These are phyloP conservation scores for Polylopha cassiicola DNA, from an alignment of 2,888 invertebrate genomes.

Conservation along the genomic window DNA sequence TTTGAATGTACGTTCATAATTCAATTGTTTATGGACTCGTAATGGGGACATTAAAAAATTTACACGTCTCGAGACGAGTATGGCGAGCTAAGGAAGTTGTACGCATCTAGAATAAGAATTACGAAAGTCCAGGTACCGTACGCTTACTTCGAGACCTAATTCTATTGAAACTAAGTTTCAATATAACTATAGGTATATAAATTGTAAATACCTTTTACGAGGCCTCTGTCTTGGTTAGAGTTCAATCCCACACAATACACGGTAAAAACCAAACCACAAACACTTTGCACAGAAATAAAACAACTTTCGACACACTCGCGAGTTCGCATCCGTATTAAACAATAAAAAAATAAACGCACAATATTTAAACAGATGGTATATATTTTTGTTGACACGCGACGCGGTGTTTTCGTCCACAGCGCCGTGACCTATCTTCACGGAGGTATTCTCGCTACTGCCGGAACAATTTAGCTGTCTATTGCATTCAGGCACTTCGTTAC, in stretches of 20 bases:
- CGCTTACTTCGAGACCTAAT: constrained; percentile 34
- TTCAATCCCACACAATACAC: constrained; percentile 67
- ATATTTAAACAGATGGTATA: constrained; percentile 72
- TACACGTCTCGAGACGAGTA: constrained; percentile 50
- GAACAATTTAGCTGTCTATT: constrained; percentile 42
- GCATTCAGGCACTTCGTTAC: constrained; percentile 28
- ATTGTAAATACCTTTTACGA: constrained; percentile 36
- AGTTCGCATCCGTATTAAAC: constrained; percentile 45
- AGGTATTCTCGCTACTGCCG: constrained; percentile 55
- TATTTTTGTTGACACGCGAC: constrained; percentile 69
- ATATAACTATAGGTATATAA: constrained; percentile 31
- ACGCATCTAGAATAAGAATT: constrained; percentile 71
- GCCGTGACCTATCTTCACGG: constrained; percentile 36
- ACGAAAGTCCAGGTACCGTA: constrained; percentile 71
- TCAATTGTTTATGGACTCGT: constrained; percentile 45
- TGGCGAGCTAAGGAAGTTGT: constrained; percentile 59
- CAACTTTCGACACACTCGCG: constrained; percentile 32
- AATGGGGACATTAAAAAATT: constrained; percentile 47
- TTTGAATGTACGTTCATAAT: constrained; percentile 39
- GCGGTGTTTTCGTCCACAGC: constrained; percentile 29
- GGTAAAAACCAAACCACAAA: constrained; percentile 62
- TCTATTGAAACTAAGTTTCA: constrained; percentile 26
- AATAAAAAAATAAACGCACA: constrained; percentile 64
- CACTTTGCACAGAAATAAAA: constrained; percentile 61
- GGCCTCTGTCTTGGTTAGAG: constrained; percentile 59